phyloP scores from a whole-genome alignment of 1,140 invertebrate genomes.

The Onthophagus taurus region DNA sequence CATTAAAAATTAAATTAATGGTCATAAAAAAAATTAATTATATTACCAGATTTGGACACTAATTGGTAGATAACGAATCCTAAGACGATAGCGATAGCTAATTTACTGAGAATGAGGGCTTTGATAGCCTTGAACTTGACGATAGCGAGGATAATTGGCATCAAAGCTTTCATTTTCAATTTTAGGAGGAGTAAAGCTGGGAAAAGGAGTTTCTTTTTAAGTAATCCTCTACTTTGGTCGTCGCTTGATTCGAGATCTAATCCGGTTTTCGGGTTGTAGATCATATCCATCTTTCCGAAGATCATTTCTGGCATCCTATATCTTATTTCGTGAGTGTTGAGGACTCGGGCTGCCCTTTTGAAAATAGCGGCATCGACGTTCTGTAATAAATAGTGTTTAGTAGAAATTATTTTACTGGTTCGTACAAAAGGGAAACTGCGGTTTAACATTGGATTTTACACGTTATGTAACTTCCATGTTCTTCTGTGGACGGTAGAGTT shows the following conservation, averaged over 20 bases:
- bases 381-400: slow-evolving; percentile 31
- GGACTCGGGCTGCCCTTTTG: slow-evolving; percentile 55
- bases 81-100: slow-evolving; percentile 66
- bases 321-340: slow-evolving; percentile 60
- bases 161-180: slow-evolving; percentile 71
- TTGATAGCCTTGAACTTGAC: slow-evolving; percentile 73
- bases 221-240: slow-evolving; percentile 45
- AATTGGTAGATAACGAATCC: slow-evolving; percentile 70
- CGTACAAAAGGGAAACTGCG: neutral
- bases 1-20: slow-evolving; percentile 2
- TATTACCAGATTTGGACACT: slow-evolving; percentile 50
- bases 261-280: slow-evolving; percentile 57
- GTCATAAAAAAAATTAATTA: slow-evolving; percentile 15
- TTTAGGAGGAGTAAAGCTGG: slow-evolving; percentile 69
- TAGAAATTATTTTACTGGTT: neutral
- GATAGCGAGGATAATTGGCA: slow-evolving; percentile 68
- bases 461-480: no score
- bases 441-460: neutral
- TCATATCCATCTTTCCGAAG: slow-evolving; percentile 56
- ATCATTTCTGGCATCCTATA: slow-evolving; percentile 60
- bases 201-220: slow-evolving; percentile 74
- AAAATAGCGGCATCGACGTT: slow-evolving; percentile 66
- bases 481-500: neutral
- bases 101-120: slow-evolving; percentile 70
- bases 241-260: slow-evolving; percentile 48